Base-by-base conservation (phyloP, 1,140 invertebrate species). In the Sipha flava region DNA sequence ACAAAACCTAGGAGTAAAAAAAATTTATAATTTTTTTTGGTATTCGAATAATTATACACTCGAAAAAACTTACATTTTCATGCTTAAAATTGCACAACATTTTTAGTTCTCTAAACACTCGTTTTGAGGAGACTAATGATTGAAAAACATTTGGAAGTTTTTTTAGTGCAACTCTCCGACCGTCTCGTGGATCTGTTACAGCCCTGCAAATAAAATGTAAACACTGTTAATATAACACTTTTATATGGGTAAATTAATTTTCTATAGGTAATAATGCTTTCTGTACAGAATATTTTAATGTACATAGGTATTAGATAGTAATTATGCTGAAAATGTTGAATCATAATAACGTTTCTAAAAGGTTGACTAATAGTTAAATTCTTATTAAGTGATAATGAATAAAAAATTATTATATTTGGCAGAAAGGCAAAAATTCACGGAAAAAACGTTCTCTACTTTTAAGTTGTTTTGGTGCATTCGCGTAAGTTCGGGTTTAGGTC, bases 91-190 rank as follows among this genome's bases (percentile, higher is more conserved):
- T 98, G 87, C 96, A 97, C 49, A 99, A 90, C 97, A 99, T 99
- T 88, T 96, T 95, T 82, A 99, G 90, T 88, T 99, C 98, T 82
- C 98, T 90, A 88, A 98, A 99, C 81, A 99, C 98, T 84, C 98
- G 90, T 87, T 98, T 98, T 85, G 94, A 95, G 82, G 97, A 99
- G 83, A 99, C 95, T 83, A 99, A 90, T 86, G 97, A 99, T 88
- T 99, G 98, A 91, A 99, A 99, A 86, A 99, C 97, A 89, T 99
- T 99, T 82, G 98, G 97, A 90, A 99, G 92, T 90, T 99, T 99
- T 89, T 99, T 99, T 80, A 99, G 91, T 68, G 98, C 98, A 81
- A 99, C 97, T 85, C 96, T 89, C 85, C 95, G 93, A 79, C 97
- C 96, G 89, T 98, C 95, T 83, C 98, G 90, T n/a, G 98, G 98